phyloP scores from a whole-genome alignment of 2,888 invertebrate genomes.

The Spilosoma lubricipeda region DNA sequence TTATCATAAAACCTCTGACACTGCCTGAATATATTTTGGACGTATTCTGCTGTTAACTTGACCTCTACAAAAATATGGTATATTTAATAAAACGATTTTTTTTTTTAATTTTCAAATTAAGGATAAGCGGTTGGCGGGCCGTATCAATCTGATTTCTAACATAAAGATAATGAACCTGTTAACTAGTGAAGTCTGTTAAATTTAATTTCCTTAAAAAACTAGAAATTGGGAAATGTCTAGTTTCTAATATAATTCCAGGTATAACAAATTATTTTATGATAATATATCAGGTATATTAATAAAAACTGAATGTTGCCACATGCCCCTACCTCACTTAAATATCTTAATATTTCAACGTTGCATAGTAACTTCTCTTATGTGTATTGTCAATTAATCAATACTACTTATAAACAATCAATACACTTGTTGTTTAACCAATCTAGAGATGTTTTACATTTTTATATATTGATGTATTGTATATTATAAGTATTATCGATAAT shows the following conservation, averaged over 20 bases:
- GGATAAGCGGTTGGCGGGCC: too few relatives aligned
- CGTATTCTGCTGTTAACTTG: conserved; percentile 19
- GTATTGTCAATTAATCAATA: conserved; percentile 44
- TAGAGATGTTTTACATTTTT: conserved; percentile 2
- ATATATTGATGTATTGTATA: neutral
- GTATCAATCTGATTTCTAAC: too few relatives aligned
- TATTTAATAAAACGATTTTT: conserved; percentile 6
- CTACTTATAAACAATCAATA: conserved; percentile 26
- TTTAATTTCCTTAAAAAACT: too few relatives aligned
- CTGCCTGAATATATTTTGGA: conserved; percentile 33
- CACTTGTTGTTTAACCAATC: conserved; percentile 44
- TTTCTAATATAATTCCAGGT: neutral
- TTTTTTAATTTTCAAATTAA: too few relatives aligned
- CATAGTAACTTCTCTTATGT: conserved; percentile 22
- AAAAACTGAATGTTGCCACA: neutral
- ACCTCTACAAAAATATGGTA: conserved; percentile 16
- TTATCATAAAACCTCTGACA: conserved; percentile 27
- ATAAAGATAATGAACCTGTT: too few relatives aligned
- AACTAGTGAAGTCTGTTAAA: too few relatives aligned
- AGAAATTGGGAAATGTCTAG: neutral
- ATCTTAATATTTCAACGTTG: conserved; percentile 38
- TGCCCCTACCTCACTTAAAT: conserved; percentile 27
- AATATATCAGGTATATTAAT: neutral
- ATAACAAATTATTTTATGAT: too few relatives aligned
- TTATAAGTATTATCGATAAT: neutral